phyloP scores from a whole-genome alignment of 2,888 invertebrate species.

The Empis livida region DNA sequence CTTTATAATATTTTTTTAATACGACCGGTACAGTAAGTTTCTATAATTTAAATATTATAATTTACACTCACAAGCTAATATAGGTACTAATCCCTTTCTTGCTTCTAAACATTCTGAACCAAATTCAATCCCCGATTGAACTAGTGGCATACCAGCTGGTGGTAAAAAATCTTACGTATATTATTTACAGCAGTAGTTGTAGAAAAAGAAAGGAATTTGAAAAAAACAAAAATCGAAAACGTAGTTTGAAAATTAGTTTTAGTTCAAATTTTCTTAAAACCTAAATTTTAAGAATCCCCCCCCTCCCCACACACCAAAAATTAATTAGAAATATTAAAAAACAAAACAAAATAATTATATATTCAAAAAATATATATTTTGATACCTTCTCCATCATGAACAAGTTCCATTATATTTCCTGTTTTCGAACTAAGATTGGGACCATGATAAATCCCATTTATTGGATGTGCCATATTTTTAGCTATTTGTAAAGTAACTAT shows the following conservation, averaged over 20 bases:
- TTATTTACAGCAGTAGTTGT: no score
- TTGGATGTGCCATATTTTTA: conserved; percentile 88
- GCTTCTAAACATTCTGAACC: conserved; percentile 50
- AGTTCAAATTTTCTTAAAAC: no score
- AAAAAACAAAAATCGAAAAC: conserved; percentile 5
- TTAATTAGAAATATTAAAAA: no score
- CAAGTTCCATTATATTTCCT: conserved; percentile 12
- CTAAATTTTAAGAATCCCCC: no score
- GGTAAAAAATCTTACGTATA: background rate
- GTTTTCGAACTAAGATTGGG: conserved; percentile 23
- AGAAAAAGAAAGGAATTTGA: background rate
- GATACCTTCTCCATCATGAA: conserved; percentile 10
- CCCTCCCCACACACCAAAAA: no score
- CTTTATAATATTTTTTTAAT: no score
- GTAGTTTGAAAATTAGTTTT: conserved; percentile 1
- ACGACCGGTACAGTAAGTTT: no score
- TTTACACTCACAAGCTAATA: conserved; percentile 18
- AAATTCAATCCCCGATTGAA: conserved; percentile 47
- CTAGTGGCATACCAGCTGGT: conserved; percentile 12
- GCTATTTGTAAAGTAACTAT: conserved; percentile 96
- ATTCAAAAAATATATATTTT: no score
- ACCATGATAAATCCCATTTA: conserved; percentile 76
- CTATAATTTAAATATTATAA: no score
- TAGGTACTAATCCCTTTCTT: conserved; percentile 18
- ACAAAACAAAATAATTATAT: no score